phyloP scores from a whole-genome alignment of 2,113 vertebrate species.

The Gavialis gangeticus region DNA sequence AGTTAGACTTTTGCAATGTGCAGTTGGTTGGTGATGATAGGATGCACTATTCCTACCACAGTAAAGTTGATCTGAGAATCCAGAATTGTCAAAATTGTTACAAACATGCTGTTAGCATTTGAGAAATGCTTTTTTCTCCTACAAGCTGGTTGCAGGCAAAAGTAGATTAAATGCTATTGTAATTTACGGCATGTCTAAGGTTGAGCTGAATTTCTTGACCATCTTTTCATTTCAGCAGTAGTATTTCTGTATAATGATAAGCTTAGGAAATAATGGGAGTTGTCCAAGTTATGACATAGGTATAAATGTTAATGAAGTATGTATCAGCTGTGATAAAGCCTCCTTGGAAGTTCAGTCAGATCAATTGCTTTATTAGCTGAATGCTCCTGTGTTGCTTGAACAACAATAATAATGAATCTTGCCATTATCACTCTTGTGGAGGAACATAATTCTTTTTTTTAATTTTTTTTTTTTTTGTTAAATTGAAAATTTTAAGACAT shows the following conservation, averaged over 20 bases:
- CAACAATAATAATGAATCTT: neutral
- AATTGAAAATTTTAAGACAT: neutral
- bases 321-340: neutral
- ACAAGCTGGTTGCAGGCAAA: neutral
- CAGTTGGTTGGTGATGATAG: neutral
- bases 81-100: neutral
- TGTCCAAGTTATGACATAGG: neutral
- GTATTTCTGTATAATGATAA: neutral
- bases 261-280: neutral
- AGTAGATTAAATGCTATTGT: neutral
- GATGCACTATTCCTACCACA: neutral
- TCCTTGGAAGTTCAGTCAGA: constrained; percentile 23
- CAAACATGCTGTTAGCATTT: neutral
- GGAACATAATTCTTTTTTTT: neutral
- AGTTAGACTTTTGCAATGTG: neutral
- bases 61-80: neutral
- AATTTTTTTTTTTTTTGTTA: too few species aligned
- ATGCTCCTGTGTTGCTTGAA: neutral
- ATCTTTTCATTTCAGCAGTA: neutral
- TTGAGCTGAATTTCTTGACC: rapidly evolving
- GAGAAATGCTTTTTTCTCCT: neutral
- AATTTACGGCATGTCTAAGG: neutral
- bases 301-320: constrained; percentile 27
- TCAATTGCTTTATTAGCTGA: neutral
- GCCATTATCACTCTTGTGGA: neutral